A percentile compares a stretch with the other conserved stretches of the same genome.
Evolutionary conservation across 2,888 invertebrate genomes (phyloP).

Genomic region (Oligia strigilis): DNA sequence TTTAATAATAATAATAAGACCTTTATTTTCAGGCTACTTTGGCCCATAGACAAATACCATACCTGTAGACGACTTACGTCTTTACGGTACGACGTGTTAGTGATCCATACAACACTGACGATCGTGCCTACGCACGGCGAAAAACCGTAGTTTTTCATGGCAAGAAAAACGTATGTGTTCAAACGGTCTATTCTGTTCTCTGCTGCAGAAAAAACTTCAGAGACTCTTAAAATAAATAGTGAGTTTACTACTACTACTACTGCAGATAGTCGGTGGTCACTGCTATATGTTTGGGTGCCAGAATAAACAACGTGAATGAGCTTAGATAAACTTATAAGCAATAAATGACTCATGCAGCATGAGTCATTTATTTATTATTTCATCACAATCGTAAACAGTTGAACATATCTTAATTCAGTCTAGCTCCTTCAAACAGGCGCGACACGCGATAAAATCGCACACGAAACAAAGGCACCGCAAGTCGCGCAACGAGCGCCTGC

Average conservation of each 20-base stretch:
- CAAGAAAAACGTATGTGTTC: background rate
- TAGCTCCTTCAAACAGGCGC: background rate
- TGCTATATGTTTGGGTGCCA: background rate
- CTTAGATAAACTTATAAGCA: background rate
- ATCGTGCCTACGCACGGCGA: background rate
- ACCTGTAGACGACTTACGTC: too few relatives aligned
- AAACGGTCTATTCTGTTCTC: background rate
- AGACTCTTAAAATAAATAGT: background rate
- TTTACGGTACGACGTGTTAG: background rate
- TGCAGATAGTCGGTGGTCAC: background rate
- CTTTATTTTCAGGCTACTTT: too few relatives aligned
- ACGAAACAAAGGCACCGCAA: too few relatives aligned
- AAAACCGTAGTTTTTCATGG: background rate
- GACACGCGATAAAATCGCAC: too few relatives aligned
- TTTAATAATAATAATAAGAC: too few relatives aligned
- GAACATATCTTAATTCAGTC: constrained; percentile 1
- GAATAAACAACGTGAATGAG: constrained; percentile 10
- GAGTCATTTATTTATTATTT: constrained; percentile 11
- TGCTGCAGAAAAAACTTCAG: background rate
- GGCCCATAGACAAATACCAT: too few relatives aligned
- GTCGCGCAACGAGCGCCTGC: too few relatives aligned
- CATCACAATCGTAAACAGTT: constrained; percentile 6
- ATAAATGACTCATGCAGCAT: background rate
- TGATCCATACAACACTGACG: background rate
- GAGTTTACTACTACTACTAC: background rate